Conservation (phyloP, 2,113 vertebrate species). For the Paratilapia polleni region DNA sequence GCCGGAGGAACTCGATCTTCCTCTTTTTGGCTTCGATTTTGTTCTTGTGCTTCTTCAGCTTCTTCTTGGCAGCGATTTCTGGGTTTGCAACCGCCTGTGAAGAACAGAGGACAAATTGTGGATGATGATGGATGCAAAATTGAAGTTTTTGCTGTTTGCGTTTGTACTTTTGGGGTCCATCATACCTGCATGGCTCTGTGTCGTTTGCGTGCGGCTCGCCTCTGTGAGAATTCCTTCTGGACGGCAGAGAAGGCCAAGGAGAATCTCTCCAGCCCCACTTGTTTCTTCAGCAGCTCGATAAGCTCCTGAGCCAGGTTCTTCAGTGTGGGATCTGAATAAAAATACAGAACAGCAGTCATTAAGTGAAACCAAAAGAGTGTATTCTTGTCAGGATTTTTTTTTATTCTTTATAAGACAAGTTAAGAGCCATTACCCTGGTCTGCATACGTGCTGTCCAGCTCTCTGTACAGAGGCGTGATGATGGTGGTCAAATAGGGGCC, state of each 20-base stretch:
- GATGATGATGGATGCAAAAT: background rate
- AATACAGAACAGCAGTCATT: background rate
- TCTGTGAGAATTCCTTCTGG: conserved; percentile 89
- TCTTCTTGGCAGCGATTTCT: conserved; percentile 93
- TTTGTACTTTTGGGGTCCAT: background rate
- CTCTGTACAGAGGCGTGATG: conserved; percentile 89
- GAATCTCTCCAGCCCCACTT: conserved; percentile 90
- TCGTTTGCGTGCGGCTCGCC: conserved; percentile 86
- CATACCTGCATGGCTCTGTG: conserved; percentile 91
- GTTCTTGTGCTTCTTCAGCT: conserved; percentile 93
- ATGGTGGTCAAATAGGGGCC: conserved; percentile 88
- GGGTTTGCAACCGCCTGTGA: conserved; percentile 91
- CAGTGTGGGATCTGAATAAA: conserved; percentile 86
- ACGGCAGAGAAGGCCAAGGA: conserved; percentile 90
- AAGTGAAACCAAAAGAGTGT: background rate
- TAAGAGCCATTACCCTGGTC: conserved; percentile 86
- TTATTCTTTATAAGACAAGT: background rate
- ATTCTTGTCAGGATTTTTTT: background rate
- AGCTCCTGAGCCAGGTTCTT: conserved; percentile 97
- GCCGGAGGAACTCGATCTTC: conserved; percentile 89
- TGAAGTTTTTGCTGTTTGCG: accelerated
- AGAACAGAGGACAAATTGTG: background rate
- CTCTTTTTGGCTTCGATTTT: conserved; percentile 94
- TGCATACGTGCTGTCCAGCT: conserved; percentile 95
- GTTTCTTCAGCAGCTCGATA: conserved; percentile 91